These are phyloP conservation scores for Ptychodera flava DNA, from an alignment of 35 echinoderm and acorn worm species.

Conservation along the genomic window DNA sequence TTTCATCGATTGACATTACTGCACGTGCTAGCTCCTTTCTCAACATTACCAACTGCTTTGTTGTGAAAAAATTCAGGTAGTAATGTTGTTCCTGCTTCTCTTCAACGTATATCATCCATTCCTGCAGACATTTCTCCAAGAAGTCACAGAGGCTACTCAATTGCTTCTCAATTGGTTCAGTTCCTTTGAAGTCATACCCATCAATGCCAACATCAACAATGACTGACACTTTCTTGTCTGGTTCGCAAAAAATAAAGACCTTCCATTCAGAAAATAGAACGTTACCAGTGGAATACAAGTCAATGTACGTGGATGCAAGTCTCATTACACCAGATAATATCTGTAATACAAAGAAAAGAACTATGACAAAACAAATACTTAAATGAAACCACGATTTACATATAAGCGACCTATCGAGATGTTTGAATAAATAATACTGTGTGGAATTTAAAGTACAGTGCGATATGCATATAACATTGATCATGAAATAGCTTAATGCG, in stretches of 20 bases:
- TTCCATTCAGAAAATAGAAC: background rate
- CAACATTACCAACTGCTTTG: background rate
- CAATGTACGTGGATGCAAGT: background rate
- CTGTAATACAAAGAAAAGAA: no score
- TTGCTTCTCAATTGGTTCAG: background rate
- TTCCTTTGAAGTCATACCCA: background rate
- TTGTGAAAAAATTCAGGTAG: background rate
- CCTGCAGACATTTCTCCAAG: background rate
- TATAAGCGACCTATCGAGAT: no score
- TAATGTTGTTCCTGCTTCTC: background rate
- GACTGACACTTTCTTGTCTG: background rate
- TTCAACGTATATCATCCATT: background rate
- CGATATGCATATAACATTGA: no score
- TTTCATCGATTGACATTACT: background rate
- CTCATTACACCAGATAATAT: background rate
- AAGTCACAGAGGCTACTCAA: background rate
- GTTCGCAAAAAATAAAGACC: background rate
- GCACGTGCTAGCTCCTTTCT: background rate
- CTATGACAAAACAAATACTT: no score
- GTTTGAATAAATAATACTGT: no score
- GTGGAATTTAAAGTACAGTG: no score
- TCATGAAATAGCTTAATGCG: no score
- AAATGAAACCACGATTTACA: no score
- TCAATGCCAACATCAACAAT: background rate
- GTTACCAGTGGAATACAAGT: background rate